These are phyloP conservation scores for Cenopis cana DNA, from an alignment of 2,888 invertebrate species.

Conservation along the genomic window DNA sequence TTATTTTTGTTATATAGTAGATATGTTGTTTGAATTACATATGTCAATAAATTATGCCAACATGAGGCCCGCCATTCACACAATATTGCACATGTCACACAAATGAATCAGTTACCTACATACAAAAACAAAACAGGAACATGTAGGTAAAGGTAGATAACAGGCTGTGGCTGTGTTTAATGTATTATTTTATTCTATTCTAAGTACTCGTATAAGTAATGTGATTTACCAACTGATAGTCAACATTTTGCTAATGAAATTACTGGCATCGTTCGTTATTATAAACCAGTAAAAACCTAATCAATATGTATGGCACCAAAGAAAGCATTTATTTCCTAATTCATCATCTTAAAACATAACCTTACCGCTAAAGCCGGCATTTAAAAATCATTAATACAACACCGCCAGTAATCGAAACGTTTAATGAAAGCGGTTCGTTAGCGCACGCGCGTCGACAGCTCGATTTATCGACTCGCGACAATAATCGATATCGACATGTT, in stretches of 20 bases:
- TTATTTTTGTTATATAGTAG: too few species aligned
- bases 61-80: too few species aligned
- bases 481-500: constrained; percentile 72
- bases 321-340: constrained; percentile 11
- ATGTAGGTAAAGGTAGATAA: too few species aligned
- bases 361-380: constrained; percentile 49
- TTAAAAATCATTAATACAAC: constrained; percentile 74
- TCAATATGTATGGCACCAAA: neutral
- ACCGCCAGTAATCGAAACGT: constrained; percentile 69
- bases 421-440: constrained; percentile 75
- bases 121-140: too few species aligned
- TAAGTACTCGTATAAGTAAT: too few species aligned
- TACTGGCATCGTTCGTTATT: neutral
- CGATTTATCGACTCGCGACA: constrained; percentile 71
- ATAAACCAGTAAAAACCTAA: neutral
- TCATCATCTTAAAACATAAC: constrained; percentile 50
- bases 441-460: constrained; percentile 60
- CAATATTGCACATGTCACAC: too few species aligned
- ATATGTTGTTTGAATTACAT: too few species aligned
- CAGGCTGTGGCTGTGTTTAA: too few species aligned
- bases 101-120: too few species aligned
- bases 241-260: neutral
- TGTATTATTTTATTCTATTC: too few species aligned
- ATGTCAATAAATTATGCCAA: too few species aligned
- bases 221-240: too few species aligned